Base-by-base conservation (phyloP, 1,140 invertebrate species). In the Euborellia annulipes region DNA sequence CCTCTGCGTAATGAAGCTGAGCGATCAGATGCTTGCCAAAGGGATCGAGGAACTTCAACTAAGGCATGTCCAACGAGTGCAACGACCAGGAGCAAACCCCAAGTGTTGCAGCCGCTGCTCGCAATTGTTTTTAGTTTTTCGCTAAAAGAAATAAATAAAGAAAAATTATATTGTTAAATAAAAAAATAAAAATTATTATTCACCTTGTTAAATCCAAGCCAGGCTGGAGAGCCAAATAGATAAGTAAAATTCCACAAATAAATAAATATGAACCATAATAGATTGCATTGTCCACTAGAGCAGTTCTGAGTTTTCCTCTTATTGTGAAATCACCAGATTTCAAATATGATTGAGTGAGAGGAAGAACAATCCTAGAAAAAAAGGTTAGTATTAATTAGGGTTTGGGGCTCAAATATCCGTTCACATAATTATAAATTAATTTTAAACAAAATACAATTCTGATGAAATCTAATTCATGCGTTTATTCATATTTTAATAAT, bases 41-140 rank as follows among this genome's bases (percentile, higher is more conserved):
- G 64, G 48, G 76, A 80, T 23, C 91, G 71, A 1, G 94, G 94
- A 1, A 97, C 84, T 64, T 96, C 93, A 0, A 99, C 91, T 20
- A 99, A 68, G 2, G 94, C 92, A 68, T 98, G 97, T 16, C 96
- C 96, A 14, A 98, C 70, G 4, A 38, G 36, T 6, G 19, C 14
- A 27, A 27, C 23, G 14, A 99, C 67, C 18, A 98, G 69, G 62
- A 98, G 96, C 23, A 99, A 67, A 46, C 96, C 96, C 95, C 96
- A 99, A 0, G 96, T 99, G 58, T 99, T 99, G 55, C 91, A 95
- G 8, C 95, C 93, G 13, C 93, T 93, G n/a, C 95, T 91, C 37
- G 93, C 89, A 51, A 98, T 93, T 0, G 91, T 84, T 70, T 96
- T 97, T 11, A 98, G 69, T 63, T 95, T 90, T 48, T 82, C 77